Evolutionary conservation across 2,113 vertebrate genomes (phyloP).

Genomic region (Puffinus mauretanicus): DNA sequence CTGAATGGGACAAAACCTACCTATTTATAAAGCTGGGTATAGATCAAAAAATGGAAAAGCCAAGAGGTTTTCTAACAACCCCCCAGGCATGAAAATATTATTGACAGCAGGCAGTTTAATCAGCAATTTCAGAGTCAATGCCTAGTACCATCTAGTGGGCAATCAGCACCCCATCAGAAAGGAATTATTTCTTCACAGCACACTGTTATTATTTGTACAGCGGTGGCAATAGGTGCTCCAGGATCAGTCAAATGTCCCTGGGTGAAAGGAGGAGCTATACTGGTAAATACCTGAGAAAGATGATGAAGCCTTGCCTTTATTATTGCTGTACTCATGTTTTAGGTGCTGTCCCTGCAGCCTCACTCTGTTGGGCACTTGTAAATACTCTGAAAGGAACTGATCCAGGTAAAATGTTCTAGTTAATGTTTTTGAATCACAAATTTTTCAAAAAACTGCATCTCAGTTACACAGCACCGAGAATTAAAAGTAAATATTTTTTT

Average conservation of each 20-base stretch:
- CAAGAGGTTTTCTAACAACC: neutral
- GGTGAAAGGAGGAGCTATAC: neutral
- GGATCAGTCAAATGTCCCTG: neutral
- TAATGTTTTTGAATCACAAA: neutral
- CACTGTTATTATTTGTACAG: neutral
- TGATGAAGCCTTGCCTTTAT: neutral
- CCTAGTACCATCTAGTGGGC: slow-evolving; percentile 50
- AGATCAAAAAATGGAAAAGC: neutral
- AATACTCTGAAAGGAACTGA: neutral
- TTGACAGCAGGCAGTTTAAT: neutral
- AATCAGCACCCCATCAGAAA: neutral
- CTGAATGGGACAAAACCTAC: neutral
- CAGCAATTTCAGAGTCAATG: neutral
- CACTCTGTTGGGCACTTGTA: neutral
- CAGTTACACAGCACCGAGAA: neutral
- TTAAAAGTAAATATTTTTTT: neutral
- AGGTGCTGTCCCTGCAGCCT: neutral
- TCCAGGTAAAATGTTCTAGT: neutral
- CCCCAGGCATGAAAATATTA: neutral
- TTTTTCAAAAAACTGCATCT: neutral
- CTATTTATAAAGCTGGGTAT: slow-evolving; percentile 25
- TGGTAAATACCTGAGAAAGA: accelerated
- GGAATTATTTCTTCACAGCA: neutral
- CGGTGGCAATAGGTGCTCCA: neutral
- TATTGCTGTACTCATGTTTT: neutral